Evolutionary conservation across 2,888 invertebrate genomes (phyloP).

Genomic region (Piscicola geometra): DNA sequence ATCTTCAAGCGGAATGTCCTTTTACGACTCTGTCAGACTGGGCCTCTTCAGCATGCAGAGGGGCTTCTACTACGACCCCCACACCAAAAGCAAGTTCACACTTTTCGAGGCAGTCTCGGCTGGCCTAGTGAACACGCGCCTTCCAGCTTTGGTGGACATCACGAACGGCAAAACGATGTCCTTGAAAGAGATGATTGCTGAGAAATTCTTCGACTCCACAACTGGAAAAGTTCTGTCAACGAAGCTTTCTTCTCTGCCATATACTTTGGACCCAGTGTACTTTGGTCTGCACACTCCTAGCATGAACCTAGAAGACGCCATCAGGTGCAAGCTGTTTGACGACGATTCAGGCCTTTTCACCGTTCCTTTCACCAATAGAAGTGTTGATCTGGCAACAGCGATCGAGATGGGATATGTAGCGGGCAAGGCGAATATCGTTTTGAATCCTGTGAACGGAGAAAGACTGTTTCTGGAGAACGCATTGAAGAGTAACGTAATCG

Average conservation of each 20-base stretch:
- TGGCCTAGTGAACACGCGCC: conserved; percentile 47
- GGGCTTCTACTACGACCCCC: conserved; percentile 41
- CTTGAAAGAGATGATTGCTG: conserved; percentile 74
- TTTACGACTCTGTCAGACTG: conserved; percentile 43
- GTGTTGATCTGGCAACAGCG: conserved; percentile 76
- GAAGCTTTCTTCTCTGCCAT: conserved; percentile 57
- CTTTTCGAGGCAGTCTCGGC: conserved; percentile 64
- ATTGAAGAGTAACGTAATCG: conserved; percentile 65
- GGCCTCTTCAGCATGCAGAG: conserved; percentile 47
- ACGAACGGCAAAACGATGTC: conserved; percentile 69
- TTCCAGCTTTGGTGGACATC: conserved; percentile 40
- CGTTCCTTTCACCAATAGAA: conserved; percentile 73
- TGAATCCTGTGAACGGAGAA: conserved; percentile 46
- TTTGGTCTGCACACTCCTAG: conserved; percentile 37
- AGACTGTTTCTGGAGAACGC: conserved; percentile 58
- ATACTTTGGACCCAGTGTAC: conserved; percentile 41
- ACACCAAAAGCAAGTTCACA: conserved; percentile 59
- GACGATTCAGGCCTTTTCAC: conserved; percentile 64
- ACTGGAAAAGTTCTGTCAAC: conserved; percentile 42
- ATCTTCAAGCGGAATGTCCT: conserved; percentile 38
- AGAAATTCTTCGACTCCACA: conserved; percentile 45
- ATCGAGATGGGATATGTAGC: conserved; percentile 57
- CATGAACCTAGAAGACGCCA: conserved; percentile 44
- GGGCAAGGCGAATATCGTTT: conserved; percentile 49
- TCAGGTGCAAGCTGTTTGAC: conserved; percentile 59